phyloP scores from a whole-genome alignment of 2,888 invertebrate genomes.

The Cantharis nigra region DNA sequence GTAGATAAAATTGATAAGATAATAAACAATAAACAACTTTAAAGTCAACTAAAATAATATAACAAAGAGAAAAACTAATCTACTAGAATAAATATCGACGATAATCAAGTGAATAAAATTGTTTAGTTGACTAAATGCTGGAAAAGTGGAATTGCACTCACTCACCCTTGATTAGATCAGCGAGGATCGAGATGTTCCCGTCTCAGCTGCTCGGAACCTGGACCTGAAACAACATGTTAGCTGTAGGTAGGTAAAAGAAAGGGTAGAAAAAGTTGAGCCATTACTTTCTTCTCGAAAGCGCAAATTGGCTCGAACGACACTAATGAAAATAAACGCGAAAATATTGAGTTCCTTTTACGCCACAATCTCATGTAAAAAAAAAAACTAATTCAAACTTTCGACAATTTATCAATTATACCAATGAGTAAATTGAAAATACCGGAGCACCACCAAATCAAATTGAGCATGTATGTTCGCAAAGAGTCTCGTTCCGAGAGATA shows the following conservation, averaged over 20 bases:
- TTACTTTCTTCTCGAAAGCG: conserved; percentile 16
- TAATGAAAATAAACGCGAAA: conserved; percentile 23
- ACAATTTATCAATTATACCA: conserved; percentile 1
- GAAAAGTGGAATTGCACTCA: conserved; percentile 39
- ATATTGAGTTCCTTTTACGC: conserved; percentile 10
- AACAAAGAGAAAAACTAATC: conserved; percentile 8
- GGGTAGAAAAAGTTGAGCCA: conserved; percentile 13
- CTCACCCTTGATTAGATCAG: conserved; percentile 47
- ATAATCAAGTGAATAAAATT: conserved; percentile 19
- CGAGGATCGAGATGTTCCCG: conserved; percentile 42
- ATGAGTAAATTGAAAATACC: not conserved
- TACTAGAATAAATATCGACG: conserved; percentile 5
- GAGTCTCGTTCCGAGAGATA: not conserved
- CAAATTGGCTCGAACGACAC: conserved; percentile 16
- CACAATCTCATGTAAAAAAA: conserved; percentile 10
- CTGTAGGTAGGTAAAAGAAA: conserved; percentile 15
- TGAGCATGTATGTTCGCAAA: not conserved
- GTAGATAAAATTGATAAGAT: not conserved
- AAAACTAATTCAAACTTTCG: conserved; percentile 12
- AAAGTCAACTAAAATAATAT: not conserved
- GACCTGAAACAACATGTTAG: conserved; percentile 37
- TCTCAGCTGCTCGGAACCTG: conserved; percentile 36
- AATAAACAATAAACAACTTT: not conserved
- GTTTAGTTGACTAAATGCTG: conserved; percentile 18
- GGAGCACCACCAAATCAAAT: not conserved